Percentiles rank a stretch among this genome's conserved stretches.
Evolutionary conservation across 2,888 invertebrate species (phyloP).

Genomic region (Tupiocoris notatus): DNA sequence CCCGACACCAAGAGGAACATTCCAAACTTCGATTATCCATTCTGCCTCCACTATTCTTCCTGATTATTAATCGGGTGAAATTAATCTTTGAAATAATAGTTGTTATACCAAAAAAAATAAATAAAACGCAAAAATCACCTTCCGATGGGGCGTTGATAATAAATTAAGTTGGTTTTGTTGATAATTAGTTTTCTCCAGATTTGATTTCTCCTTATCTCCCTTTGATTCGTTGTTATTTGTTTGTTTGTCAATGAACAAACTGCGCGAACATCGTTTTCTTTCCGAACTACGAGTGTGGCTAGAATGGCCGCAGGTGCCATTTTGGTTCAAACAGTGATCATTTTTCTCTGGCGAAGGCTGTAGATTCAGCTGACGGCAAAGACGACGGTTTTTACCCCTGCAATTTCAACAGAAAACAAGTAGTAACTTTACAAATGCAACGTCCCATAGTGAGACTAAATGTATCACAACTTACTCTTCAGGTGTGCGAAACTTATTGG

Average conservation of each 20-base stretch:
- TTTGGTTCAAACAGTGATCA: neutral
- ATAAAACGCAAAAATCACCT: neutral
- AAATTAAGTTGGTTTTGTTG: neutral
- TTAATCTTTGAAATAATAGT: too few species aligned
- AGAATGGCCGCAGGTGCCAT: neutral
- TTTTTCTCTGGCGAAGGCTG: neutral
- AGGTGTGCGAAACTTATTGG: slow-evolving; percentile 21
- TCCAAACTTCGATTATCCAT: too few species aligned
- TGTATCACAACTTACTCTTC: slow-evolving; percentile 30
- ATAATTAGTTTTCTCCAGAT: too few species aligned
- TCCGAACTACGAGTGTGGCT: slow-evolving; percentile 10
- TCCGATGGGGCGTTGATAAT: neutral
- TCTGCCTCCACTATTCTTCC: too few species aligned
- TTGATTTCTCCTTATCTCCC: too few species aligned
- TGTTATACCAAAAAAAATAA: too few species aligned
- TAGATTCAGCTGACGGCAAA: neutral
- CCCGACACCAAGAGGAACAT: too few species aligned
- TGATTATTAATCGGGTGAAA: too few species aligned
- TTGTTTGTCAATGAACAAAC: slow-evolving; percentile 4
- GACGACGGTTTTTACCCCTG: slow-evolving; percentile 17
- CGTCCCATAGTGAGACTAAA: too few species aligned
- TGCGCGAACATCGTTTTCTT: slow-evolving; percentile 15
- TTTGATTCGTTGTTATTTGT: neutral
- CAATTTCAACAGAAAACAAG: neutral
- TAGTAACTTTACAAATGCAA: neutral